A percentile compares a stretch with the other conserved stretches of the same genome.
phyloP scores from a whole-genome alignment of 2,113 vertebrate genomes.

The Harpagus bidentatus region DNA sequence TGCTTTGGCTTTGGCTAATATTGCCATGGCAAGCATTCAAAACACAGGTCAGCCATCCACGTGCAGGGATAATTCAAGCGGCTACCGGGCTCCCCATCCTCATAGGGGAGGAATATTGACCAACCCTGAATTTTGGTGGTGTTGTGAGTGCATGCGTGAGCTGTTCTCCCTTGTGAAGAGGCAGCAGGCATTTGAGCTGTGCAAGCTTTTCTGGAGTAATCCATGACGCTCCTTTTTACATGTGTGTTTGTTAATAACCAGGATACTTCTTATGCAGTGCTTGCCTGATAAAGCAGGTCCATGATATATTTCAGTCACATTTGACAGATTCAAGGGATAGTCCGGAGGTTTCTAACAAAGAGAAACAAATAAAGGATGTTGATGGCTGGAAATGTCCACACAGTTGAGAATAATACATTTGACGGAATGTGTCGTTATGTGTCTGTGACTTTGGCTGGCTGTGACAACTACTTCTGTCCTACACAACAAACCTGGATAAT shows the following conservation, averaged over 20 bases:
- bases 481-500: neutral
- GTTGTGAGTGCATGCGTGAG: neutral
- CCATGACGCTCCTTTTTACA: rapidly evolving
- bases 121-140: neutral
- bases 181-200: too few relatives aligned
- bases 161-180: neutral
- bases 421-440: neutral
- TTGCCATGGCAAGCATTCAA: neutral
- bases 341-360: neutral
- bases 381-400: neutral
- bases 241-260: neutral
- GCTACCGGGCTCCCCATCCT: neutral
- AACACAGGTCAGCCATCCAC: neutral
- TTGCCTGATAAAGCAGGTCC: neutral
- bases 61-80: rapidly evolving
- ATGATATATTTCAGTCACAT: neutral
- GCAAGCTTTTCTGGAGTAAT: neutral
- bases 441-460: neutral
- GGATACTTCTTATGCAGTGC: neutral
- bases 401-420: neutral
- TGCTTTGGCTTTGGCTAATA: neutral
- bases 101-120: neutral
- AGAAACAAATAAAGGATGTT: neutral
- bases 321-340: neutral
- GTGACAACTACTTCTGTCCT: neutral